Evolutionary conservation across 2,888 invertebrate genomes (phyloP).

Genomic region (Cryptosula pallasiana): DNA sequence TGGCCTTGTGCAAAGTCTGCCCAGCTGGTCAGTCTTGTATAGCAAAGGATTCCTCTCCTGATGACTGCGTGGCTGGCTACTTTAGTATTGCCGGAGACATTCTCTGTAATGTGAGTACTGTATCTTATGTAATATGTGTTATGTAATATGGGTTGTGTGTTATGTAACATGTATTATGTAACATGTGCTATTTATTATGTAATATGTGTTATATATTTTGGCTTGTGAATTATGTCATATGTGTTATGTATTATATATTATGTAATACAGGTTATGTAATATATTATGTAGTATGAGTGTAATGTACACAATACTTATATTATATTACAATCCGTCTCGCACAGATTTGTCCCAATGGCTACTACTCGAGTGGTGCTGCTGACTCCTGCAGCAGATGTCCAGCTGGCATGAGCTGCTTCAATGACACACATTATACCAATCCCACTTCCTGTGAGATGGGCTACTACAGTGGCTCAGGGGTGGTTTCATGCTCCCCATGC

Average conservation of each 20-base stretch:
- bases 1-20: constrained; percentile 40
- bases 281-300: neutral
- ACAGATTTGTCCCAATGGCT: constrained; percentile 34
- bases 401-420: constrained; percentile 22
- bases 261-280: neutral
- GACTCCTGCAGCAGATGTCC: constrained; percentile 15
- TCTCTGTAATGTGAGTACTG: constrained; percentile 37
- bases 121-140: neutral
- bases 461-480: constrained; percentile 36
- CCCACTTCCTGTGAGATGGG: constrained; percentile 35
- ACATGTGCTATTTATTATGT: too few species aligned
- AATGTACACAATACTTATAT: neutral
- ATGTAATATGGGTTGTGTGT: too few species aligned
- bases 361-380: constrained; percentile 35
- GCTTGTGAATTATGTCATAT: too few species aligned
- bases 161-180: too few species aligned
- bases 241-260: too few species aligned
- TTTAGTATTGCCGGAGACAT: constrained; percentile 39
- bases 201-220: neutral
- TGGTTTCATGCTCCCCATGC: constrained; percentile 28
- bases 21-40: constrained; percentile 40
- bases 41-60: constrained; percentile 32
- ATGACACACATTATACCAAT: constrained; percentile 18
- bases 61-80: constrained; percentile 39
- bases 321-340: neutral